A percentile compares a stretch with the other conserved stretches of the same genome.
phyloP scores from a whole-genome alignment of 2,888 invertebrate species.

The Serrognathus titanus region DNA sequence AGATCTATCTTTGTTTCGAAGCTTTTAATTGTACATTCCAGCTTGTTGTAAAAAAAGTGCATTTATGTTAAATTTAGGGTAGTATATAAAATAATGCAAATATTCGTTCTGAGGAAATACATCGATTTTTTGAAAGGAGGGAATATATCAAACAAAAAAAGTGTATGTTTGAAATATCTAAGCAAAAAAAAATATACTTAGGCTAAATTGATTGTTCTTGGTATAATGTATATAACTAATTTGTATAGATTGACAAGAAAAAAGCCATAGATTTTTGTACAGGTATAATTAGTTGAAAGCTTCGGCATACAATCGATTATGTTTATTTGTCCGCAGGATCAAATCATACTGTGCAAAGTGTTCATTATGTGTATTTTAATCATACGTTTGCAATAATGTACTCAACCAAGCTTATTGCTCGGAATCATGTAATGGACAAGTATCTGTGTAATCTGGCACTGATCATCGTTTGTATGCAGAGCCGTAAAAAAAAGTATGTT shows the following conservation, averaged over 20 bases:
- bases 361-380: too few species aligned
- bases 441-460: too few species aligned
- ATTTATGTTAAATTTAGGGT: constrained; percentile 1
- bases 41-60: constrained; percentile 11
- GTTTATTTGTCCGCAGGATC: too few species aligned
- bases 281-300: not conserved
- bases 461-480: too few species aligned
- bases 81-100: not conserved
- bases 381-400: too few species aligned
- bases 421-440: too few species aligned
- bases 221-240: constrained; percentile 15
- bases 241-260: constrained; percentile 2
- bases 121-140: constrained; percentile 11
- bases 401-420: too few species aligned
- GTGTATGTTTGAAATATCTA: constrained; percentile 1
- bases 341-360: too few species aligned
- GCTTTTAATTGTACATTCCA: constrained; percentile 12
- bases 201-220: constrained; percentile 10
- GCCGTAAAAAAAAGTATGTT: too few species aligned
- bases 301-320: too few species aligned
- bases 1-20: not conserved
- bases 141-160: constrained; percentile 1
- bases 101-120: constrained; percentile 2
- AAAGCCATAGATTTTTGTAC: not conserved
- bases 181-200: constrained; percentile 8